These are phyloP conservation scores for Drosophila multiciliata DNA, from an alignment of 2,888 invertebrate species.

Conservation along the genomic window DNA sequence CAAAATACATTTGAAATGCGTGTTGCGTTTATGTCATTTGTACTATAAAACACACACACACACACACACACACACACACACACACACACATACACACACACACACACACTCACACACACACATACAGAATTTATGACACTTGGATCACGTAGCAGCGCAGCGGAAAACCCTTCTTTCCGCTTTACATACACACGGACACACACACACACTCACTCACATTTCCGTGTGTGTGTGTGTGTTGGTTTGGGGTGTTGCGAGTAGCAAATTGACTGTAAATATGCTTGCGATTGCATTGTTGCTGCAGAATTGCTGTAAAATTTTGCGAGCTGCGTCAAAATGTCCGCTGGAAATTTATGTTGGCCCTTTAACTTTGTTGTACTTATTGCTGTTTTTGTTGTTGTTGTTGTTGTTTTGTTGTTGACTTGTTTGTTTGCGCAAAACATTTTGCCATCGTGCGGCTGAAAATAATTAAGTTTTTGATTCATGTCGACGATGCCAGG, in stretches of 20 bases:
- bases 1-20: conserved; percentile 27
- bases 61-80: background rate
- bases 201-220: conserved; percentile 27
- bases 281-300: conserved; percentile 63
- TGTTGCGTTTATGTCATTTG: conserved; percentile 35
- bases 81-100: background rate
- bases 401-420: conserved; percentile 15
- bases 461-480: conserved; percentile 76
- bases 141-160: conserved; percentile 44
- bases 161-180: conserved; percentile 10
- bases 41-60: conserved; percentile 12
- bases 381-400: conserved; percentile 13
- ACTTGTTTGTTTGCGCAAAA: conserved; percentile 60
- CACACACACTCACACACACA: background rate
- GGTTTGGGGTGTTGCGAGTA: conserved; percentile 6
- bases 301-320: conserved; percentile 57
- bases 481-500: conserved; percentile 67
- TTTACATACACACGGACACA: conserved; percentile 22
- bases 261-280: conserved; percentile 79
- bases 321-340: conserved; percentile 75
- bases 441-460: conserved; percentile 63
- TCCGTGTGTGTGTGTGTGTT: conserved; percentile 23
- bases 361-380: conserved; percentile 24
- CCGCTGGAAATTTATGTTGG: conserved; percentile 62
- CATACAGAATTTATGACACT: conserved; percentile 57